Evolutionary conservation across 2,888 invertebrate genomes (phyloP).

Genomic region (Clostera curtula): DNA sequence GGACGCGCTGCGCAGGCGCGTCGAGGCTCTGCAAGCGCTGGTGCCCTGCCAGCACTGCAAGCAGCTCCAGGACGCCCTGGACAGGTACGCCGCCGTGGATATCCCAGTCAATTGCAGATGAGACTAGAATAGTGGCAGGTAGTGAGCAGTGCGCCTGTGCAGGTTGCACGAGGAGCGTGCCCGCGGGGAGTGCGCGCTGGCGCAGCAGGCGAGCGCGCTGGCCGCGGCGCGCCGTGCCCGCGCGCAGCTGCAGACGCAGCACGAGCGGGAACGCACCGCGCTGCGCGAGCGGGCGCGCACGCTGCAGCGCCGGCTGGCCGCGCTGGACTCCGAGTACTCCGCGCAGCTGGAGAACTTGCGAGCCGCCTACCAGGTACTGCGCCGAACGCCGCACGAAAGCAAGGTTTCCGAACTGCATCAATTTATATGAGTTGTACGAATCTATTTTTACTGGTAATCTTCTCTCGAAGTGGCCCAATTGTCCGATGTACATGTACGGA

Average conservation of each 20-base stretch:
- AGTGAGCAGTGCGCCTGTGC: too few species aligned
- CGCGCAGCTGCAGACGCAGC: conserved; percentile 56
- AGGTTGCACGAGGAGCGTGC: conserved; percentile 55
- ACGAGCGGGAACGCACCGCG: conserved; percentile 75
- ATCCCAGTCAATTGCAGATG: not conserved
- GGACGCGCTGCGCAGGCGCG: conserved; percentile 61
- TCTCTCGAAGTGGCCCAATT: too few species aligned
- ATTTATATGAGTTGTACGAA: too few species aligned
- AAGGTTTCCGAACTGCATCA: too few species aligned
- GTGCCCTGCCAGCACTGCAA: conserved; percentile 70
- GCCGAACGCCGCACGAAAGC: too few species aligned
- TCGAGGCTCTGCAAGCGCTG: conserved; percentile 65
- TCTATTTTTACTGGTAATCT: too few species aligned
- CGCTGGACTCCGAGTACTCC: conserved; percentile 87
- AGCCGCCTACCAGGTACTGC: conserved; percentile 78
- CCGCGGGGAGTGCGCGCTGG: conserved; percentile 54
- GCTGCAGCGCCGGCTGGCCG: conserved; percentile 81
- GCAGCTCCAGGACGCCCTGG: conserved; percentile 70
- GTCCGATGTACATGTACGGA: too few species aligned
- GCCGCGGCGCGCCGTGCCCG: conserved; percentile 63
- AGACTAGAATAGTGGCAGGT: too few species aligned
- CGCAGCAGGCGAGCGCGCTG: conserved; percentile 59
- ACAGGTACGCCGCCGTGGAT: conserved; percentile 43
- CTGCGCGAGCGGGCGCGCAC: conserved; percentile 81
- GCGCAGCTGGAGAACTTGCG: conserved; percentile 87